These are phyloP conservation scores for Deladenus siricidicola DNA, from an alignment of 2,888 invertebrate genomes.

Conservation along the genomic window DNA sequence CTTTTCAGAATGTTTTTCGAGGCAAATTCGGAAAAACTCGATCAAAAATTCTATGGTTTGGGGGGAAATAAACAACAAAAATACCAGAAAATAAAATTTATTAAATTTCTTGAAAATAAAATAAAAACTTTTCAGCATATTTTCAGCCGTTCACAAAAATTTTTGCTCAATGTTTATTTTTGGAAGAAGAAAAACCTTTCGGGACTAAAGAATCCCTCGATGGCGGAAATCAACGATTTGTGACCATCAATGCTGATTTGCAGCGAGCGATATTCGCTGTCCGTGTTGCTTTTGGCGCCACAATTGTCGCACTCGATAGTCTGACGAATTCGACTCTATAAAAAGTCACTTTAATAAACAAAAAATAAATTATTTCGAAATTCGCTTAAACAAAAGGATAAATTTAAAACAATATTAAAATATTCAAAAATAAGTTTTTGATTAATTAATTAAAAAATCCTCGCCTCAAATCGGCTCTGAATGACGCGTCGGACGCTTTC, in stretches of 20 bases:
- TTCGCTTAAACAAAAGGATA: no score
- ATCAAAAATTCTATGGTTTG: not conserved
- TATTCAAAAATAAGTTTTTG: no score
- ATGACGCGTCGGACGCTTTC: conserved; percentile 22
- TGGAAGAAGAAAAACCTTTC: conserved; percentile 30
- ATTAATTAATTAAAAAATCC: no score
- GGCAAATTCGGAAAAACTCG: not conserved
- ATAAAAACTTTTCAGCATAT: no score
- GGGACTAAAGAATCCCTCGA: conserved; percentile 32
- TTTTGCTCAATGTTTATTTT: no score
- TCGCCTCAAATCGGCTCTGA: conserved; percentile 20
- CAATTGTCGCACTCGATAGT: conserved; percentile 33
- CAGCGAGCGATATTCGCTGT: conserved; percentile 26
- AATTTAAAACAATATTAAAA: no score
- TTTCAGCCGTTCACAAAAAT: no score
- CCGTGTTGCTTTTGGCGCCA: conserved; percentile 19
- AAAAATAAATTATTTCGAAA: not conserved
- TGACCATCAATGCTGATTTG: conserved; percentile 39
- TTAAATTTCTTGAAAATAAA: no score
- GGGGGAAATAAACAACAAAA: no score
- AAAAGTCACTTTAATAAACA: not conserved
- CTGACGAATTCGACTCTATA: conserved; percentile 20
- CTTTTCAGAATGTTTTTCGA: not conserved
- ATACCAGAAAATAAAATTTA: not conserved
- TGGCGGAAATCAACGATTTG: conserved; percentile 34